Conservation (phyloP, 2,888 invertebrate species). For the Falcaria lacertinaria region DNA sequence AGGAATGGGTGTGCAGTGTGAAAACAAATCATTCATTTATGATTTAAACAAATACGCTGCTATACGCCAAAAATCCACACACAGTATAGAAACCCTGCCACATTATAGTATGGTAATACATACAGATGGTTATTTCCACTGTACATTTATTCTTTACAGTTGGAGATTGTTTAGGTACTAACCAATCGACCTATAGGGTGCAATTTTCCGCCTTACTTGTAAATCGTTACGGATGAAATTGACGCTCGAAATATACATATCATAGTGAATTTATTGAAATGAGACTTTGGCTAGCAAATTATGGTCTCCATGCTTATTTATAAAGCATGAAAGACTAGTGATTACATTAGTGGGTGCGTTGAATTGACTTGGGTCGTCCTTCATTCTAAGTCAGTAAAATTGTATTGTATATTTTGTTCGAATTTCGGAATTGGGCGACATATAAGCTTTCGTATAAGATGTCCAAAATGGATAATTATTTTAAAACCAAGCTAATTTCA, state of each 20-base stretch:
- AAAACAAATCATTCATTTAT: no score
- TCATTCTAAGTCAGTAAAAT: constrained; percentile 37
- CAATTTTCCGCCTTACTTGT: constrained; percentile 41
- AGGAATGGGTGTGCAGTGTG: constrained; percentile 89
- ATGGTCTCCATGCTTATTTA: background rate
- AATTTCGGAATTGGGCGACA: no score
- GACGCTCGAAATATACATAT: constrained; percentile 50
- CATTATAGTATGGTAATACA: no score
- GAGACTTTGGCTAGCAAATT: constrained; percentile 4
- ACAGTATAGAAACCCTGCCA: no score
- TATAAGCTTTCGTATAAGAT: no score
- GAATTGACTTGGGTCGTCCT: constrained; percentile 16
- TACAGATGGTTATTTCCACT: no score
- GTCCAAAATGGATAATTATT: no score
- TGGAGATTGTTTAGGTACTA: constrained; percentile 4
- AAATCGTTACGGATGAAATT: constrained; percentile 29
- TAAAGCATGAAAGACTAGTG: background rate
- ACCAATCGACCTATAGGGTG: constrained; percentile 36
- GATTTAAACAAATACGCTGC: no score
- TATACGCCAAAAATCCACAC: no score
- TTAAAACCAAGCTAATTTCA: constrained; percentile 14
- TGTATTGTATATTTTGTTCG: constrained; percentile 19
- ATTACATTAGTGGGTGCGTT: background rate
- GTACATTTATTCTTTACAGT: no score
- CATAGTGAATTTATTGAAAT: constrained; percentile 33